A percentile compares a stretch with the other conserved stretches of the same genome.
Conservation (phyloP, 1,140 invertebrate species). For the Cecropterus lyciades region DNA sequence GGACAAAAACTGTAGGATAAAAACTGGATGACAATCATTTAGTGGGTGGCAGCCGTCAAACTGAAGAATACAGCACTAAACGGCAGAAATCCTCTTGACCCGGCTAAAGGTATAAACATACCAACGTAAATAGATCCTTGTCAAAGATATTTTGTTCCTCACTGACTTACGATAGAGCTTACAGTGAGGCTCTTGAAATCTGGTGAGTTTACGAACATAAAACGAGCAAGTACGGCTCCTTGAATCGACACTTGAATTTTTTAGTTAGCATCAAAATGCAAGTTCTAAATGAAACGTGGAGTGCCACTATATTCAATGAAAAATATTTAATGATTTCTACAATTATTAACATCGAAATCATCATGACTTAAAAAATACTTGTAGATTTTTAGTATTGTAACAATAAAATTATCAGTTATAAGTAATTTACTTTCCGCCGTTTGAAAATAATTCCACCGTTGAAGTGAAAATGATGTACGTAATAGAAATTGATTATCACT, state of each 20-base stretch:
- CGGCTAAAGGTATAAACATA: conserved; percentile 25
- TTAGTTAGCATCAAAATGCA: conserved; percentile 66
- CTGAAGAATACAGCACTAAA: conserved; percentile 55
- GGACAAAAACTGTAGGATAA: not conserved
- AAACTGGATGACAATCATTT: conserved; percentile 36
- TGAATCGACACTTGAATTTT: conserved; percentile 66
- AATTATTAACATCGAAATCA: conserved; percentile 50
- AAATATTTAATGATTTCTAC: too few relatives aligned
- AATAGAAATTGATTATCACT: too few relatives aligned
- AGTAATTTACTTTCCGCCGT: too few relatives aligned
- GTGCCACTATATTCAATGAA: conserved; percentile 49
- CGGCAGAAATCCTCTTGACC: conserved; percentile 57
- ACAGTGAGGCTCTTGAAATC: conserved; percentile 31
- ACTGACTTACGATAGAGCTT: conserved; percentile 38
- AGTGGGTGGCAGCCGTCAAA: conserved; percentile 61
- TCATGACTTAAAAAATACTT: too few relatives aligned
- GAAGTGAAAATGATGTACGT: too few relatives aligned
- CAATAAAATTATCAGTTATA: too few relatives aligned
- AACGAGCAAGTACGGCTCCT: conserved; percentile 51
- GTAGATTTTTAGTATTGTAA: too few relatives aligned
- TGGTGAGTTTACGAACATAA: conserved; percentile 44
- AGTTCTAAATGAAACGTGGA: conserved; percentile 59
- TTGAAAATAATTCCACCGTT: too few relatives aligned
- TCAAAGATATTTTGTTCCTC: not conserved
- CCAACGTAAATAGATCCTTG: conserved; percentile 50